Percentiles rank a stretch among this genome's conserved stretches.
phyloP scores from a whole-genome alignment of 2,888 invertebrate genomes.

The Spialia ferax region DNA sequence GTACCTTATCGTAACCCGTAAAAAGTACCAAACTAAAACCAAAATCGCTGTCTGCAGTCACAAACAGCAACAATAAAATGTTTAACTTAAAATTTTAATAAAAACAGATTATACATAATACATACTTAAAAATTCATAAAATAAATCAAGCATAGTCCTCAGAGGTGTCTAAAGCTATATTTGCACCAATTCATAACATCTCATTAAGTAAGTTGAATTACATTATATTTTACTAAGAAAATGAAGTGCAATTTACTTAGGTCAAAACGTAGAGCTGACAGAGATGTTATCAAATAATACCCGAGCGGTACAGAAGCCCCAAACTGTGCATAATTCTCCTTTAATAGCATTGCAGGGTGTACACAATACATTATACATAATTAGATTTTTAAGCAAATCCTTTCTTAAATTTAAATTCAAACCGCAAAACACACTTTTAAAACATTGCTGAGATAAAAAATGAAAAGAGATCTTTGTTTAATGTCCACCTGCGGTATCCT shows the following conservation, averaged over 20 bases:
- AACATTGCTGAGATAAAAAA: too few relatives aligned
- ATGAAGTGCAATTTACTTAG: neutral
- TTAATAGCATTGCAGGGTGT: neutral
- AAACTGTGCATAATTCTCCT: neutral
- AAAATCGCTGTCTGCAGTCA: too few relatives aligned
- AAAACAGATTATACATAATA: too few relatives aligned
- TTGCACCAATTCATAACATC: neutral
- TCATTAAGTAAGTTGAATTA: neutral
- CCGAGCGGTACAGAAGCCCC: neutral
- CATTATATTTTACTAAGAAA: neutral
- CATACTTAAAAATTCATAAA: too few relatives aligned
- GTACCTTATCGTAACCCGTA: too few relatives aligned
- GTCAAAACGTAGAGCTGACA: constrained; percentile 3
- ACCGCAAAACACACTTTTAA: neutral
- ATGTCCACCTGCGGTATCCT: too few relatives aligned
- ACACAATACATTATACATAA: neutral
- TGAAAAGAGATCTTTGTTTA: too few relatives aligned
- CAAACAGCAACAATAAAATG: too few relatives aligned
- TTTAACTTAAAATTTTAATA: too few relatives aligned
- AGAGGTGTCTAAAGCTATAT: neutral
- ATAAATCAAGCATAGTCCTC: too few relatives aligned
- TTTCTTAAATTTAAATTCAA: neutral
- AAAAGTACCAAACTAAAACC: too few relatives aligned
- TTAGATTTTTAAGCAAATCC: neutral
- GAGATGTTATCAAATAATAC: constrained; percentile 7